These are phyloP conservation scores for Hydractinia echinata DNA, from an alignment of 30 jellyfish, hydroid and myxozoan species.

Conservation along the genomic window DNA sequence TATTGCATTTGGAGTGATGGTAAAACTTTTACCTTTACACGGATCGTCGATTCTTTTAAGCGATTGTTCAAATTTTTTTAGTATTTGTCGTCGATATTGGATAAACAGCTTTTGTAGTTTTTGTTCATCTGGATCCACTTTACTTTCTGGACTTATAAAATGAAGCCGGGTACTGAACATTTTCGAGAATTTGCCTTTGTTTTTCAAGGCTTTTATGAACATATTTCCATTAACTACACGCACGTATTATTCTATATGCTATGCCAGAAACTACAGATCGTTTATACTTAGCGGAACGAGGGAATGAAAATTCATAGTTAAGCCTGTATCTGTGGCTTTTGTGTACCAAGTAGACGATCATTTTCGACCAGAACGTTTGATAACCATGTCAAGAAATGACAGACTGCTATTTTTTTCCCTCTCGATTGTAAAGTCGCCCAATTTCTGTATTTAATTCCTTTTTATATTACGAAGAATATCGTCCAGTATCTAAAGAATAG, in stretches of 20 bases:
- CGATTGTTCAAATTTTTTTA: slow-evolving; percentile 1
- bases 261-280: neutral
- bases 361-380: too few species aligned
- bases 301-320: too few species aligned
- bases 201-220: neutral
- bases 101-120: neutral
- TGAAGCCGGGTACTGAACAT: neutral
- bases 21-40: neutral
- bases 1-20: neutral
- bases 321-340: too few species aligned
- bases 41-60: neutral
- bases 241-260: neutral
- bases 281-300: too few species aligned
- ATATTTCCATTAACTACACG: neutral
- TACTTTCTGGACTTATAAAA: too few species aligned
- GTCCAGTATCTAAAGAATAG: too few species aligned
- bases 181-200: neutral
- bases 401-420: too few species aligned
- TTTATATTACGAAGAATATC: too few species aligned
- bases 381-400: too few species aligned
- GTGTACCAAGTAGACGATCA: too few species aligned
- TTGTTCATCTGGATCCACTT: neutral
- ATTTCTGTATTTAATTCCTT: too few species aligned
- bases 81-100: neutral
- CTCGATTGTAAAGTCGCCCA: too few species aligned